phyloP scores from a whole-genome alignment of 2,113 vertebrate genomes.

The Phyllostomus hastatus region DNA sequence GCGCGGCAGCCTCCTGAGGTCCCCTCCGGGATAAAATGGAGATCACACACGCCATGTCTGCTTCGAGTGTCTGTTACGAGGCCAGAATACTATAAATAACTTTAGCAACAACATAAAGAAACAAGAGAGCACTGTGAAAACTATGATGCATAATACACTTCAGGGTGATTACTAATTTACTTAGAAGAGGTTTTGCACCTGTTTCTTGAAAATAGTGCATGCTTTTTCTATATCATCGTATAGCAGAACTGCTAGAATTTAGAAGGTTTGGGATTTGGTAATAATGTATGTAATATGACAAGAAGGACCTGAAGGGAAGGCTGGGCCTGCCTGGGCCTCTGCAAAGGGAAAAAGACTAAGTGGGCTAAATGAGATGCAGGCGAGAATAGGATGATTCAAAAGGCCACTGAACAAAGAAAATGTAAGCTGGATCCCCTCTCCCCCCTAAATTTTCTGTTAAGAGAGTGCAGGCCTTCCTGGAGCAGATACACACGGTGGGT shows the following conservation, averaged over 20 bases:
- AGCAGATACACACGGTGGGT: not conserved
- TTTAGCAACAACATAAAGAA: not conserved
- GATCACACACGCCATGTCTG: rapidly evolving
- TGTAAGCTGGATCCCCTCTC: rapidly evolving
- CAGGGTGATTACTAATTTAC: not conserved
- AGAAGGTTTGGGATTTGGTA: not conserved
- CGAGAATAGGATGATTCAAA: not conserved
- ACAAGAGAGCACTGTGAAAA: not conserved
- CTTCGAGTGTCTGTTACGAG: not conserved
- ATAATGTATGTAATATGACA: not conserved
- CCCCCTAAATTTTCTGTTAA: not conserved
- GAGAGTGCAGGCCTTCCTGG: not conserved
- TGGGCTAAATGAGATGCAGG: not conserved
- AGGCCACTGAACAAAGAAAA: not conserved
- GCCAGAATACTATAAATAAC: not conserved
- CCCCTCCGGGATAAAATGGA: not conserved
- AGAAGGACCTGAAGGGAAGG: not conserved
- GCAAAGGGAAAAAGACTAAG: not conserved
- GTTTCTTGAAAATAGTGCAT: not conserved
- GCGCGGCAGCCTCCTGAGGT: not conserved
- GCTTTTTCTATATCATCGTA: not conserved
- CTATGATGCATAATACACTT: too few relatives aligned
- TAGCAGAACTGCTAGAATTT: not conserved
- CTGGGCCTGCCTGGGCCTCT: not conserved
- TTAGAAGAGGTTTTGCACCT: not conserved